Evolutionary conservation across 2,888 invertebrate species (phyloP).

Genomic region (Leptogaster cylindrica): DNA sequence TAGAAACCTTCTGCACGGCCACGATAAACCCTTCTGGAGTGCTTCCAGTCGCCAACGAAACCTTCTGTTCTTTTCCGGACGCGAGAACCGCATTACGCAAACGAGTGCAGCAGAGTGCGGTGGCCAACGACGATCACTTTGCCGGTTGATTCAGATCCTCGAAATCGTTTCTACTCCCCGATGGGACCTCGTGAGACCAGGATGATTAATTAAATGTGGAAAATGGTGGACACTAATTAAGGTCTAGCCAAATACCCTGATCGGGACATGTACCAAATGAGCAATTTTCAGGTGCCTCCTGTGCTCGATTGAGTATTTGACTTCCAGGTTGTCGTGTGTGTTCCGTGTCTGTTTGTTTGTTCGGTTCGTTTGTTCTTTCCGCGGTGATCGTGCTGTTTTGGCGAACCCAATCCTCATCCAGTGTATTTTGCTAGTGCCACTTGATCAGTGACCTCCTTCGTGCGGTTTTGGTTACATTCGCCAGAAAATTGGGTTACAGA

Average conservation of each 20-base stretch:
- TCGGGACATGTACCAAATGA: not conserved
- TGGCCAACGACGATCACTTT: not conserved
- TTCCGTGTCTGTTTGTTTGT: not conserved
- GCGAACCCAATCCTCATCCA: too few species aligned
- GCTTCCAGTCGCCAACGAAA: not conserved
- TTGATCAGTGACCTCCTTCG: slow-evolving; percentile 37
- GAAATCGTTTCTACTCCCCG: slow-evolving; percentile 2
- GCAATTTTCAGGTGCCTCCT: too few species aligned
- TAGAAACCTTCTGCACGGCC: not conserved
- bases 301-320: not conserved
- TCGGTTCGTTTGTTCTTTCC: not conserved
- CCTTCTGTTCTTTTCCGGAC: not conserved
- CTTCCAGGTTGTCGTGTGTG: slow-evolving; percentile 18
- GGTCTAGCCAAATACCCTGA: slow-evolving; percentile 4
- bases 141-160: slow-evolving; percentile 6
- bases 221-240: slow-evolving; percentile 8
- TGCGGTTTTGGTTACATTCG: not conserved
- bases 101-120: not conserved
- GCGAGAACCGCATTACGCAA: not conserved
- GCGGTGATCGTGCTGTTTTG: not conserved
- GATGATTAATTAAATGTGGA: slow-evolving; percentile 5
- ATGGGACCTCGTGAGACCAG: not conserved
- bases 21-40: slow-evolving; percentile 8
- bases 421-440: slow-evolving; percentile 3
- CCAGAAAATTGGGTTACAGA: slow-evolving; percentile 31